A percentile compares a stretch with the other conserved stretches of the same genome.
Conservation (phyloP, 2,113 vertebrate genomes). For the Isurus oxyrinchus region DNA sequence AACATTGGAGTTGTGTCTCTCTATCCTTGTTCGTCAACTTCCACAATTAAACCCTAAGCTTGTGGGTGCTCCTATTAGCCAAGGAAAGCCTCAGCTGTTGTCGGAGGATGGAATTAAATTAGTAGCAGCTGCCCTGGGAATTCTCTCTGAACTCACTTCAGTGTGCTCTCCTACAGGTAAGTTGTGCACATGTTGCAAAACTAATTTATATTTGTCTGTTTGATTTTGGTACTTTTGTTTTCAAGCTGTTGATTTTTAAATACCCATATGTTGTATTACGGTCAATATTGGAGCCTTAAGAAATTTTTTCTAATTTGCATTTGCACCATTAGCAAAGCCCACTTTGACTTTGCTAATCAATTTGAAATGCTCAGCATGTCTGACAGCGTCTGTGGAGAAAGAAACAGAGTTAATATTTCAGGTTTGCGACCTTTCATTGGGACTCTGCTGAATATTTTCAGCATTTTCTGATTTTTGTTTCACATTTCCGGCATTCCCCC, state of each 20-base stretch:
- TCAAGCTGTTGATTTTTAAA: neutral
- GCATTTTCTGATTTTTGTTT: too few relatives aligned
- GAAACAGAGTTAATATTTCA: neutral
- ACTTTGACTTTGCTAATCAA: neutral
- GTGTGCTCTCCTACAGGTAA: conserved; percentile 92
- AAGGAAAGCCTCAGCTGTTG: conserved; percentile 58
- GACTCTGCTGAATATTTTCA: too few relatives aligned
- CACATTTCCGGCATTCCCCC: too few relatives aligned
- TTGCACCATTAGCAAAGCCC: neutral
- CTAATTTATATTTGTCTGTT: neutral
- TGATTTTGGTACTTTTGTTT: neutral
- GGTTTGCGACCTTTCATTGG: neutral
- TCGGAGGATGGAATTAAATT: conserved; percentile 65
- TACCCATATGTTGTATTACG: neutral
- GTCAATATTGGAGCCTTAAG: neutral
- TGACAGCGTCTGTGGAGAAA: neutral
- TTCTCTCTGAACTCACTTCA: conserved; percentile 80
- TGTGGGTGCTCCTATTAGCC: conserved; percentile 60
- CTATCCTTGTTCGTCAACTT: conserved; percentile 79
- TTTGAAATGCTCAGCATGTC: neutral
- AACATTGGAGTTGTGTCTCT: conserved; percentile 79
- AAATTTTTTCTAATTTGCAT: neutral
- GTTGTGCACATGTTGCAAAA: conserved; percentile 20
- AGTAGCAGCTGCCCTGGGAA: conserved; percentile 69
- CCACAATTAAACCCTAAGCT: conserved; percentile 83